A percentile compares a stretch with the other conserved stretches of the same genome.
These are phyloP conservation scores for Seriola rivoliana DNA, from an alignment of 2,113 vertebrate species.

Conservation along the genomic window DNA sequence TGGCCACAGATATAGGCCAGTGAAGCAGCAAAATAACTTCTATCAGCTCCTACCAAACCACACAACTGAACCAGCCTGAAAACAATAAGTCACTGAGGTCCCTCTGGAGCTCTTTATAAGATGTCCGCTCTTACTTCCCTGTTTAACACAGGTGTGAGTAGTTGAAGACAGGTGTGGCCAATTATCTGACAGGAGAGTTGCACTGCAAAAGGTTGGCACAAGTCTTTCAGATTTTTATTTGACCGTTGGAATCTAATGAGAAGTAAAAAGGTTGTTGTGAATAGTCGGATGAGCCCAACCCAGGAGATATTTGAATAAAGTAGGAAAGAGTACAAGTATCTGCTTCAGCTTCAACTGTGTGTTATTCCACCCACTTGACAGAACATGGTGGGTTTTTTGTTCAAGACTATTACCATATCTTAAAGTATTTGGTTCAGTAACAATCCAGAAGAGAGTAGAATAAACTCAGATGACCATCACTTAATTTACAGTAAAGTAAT, in stretches of 20 bases:
- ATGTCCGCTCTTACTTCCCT: background rate
- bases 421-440: background rate
- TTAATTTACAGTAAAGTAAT: background rate
- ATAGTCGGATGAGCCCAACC: too few relatives aligned
- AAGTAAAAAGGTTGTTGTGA: too few relatives aligned
- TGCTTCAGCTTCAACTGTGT: background rate
- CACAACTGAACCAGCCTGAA: background rate
- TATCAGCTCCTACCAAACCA: constrained; percentile 9
- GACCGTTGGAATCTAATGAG: background rate
- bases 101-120: background rate
- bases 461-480: background rate
- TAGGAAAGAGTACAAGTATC: too few relatives aligned
- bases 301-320: background rate
- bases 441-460: background rate
- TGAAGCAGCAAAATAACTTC: background rate
- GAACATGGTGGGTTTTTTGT: background rate
- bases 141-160: constrained; percentile 22
- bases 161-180: constrained; percentile 24
- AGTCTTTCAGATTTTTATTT: background rate
- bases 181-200: background rate
- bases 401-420: too few relatives aligned
- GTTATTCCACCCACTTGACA: constrained; percentile 4
- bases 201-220: background rate
- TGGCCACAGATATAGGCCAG: background rate
- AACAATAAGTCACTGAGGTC: background rate